Percentiles rank a stretch among this genome's conserved stretches.
Evolutionary conservation across 2,797 vertebrate genomes (phyloP).

Genomic region (Apogon talboti): DNA sequence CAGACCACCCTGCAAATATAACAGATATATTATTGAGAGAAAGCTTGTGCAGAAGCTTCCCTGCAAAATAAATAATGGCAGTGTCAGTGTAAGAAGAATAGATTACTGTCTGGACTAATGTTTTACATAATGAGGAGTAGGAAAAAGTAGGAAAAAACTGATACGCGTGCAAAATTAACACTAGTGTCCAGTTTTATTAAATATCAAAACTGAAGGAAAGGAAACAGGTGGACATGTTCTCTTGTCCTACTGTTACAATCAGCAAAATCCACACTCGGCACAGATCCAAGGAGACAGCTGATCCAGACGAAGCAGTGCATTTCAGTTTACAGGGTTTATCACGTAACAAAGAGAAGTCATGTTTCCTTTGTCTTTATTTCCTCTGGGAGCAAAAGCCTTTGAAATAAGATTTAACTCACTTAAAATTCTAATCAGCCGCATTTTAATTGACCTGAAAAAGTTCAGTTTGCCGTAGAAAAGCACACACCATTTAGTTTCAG

Average conservation of each 20-base stretch:
- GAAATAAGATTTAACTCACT: constrained; percentile 23
- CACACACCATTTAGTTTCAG: constrained; percentile 50
- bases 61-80: constrained; percentile 28
- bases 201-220: constrained; percentile 57
- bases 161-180: constrained; percentile 59
- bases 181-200: constrained; percentile 51
- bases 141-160: constrained; percentile 33
- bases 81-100: constrained; percentile 7
- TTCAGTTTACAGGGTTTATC: constrained; percentile 22
- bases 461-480: constrained; percentile 56
- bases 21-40: constrained; percentile 22
- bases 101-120: constrained; percentile 20
- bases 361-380: constrained; percentile 11
- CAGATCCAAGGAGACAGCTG: constrained; percentile 38
- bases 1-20: constrained; percentile 32
- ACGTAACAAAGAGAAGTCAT: not conserved
- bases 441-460: constrained; percentile 56
- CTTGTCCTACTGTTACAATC: constrained; percentile 47
- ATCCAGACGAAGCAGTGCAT: constrained; percentile 20
- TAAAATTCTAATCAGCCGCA: constrained; percentile 25
- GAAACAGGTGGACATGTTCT: constrained; percentile 76
- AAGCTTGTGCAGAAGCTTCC: constrained; percentile 17
- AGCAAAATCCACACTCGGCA: constrained; percentile 49
- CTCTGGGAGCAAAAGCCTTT: not conserved
- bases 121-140: constrained; percentile 39